Conservation (phyloP, 2,888 invertebrate species). For the Mayetiola destructor region DNA sequence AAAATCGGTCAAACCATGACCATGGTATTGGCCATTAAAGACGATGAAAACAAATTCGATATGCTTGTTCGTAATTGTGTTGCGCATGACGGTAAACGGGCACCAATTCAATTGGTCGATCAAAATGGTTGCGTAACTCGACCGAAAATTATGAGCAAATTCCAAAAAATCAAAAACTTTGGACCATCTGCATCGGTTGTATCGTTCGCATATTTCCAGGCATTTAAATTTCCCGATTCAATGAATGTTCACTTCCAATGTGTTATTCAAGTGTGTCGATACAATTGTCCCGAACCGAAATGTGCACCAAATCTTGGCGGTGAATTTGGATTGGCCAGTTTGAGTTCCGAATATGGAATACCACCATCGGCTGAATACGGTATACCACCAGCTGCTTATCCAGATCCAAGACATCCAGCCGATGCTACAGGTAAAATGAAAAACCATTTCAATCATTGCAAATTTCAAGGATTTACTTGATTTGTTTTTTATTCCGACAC, state of each 20-base stretch:
- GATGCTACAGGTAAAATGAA: conserved; percentile 39
- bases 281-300: conserved; percentile 85
- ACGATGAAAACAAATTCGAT: conserved; percentile 90
- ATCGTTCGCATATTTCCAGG: conserved; percentile 91
- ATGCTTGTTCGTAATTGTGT: conserved; percentile 90
- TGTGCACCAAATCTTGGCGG: conserved; percentile 52
- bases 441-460: neutral
- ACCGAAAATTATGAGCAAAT: conserved; percentile 88
- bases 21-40: conserved; percentile 90
- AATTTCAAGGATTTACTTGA: neutral
- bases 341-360: conserved; percentile 48
- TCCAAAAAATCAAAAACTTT: conserved; percentile 92
- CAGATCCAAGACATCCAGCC: conserved; percentile 76
- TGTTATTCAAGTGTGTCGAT: conserved; percentile 86
- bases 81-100: conserved; percentile 85
- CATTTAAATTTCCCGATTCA: conserved; percentile 91
- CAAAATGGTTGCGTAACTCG: conserved; percentile 86
- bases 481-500: conserved; percentile 27
- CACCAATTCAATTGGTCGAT: conserved; percentile 84
- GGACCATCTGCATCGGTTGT: conserved; percentile 88
- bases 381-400: conserved; percentile 67
- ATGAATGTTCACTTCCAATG: conserved; percentile 97
- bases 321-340: conserved; percentile 38
- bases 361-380: conserved; percentile 47
- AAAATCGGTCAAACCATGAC: conserved; percentile 96